Conservation (phyloP, 2,888 invertebrate species). For the Athalia circularis region DNA sequence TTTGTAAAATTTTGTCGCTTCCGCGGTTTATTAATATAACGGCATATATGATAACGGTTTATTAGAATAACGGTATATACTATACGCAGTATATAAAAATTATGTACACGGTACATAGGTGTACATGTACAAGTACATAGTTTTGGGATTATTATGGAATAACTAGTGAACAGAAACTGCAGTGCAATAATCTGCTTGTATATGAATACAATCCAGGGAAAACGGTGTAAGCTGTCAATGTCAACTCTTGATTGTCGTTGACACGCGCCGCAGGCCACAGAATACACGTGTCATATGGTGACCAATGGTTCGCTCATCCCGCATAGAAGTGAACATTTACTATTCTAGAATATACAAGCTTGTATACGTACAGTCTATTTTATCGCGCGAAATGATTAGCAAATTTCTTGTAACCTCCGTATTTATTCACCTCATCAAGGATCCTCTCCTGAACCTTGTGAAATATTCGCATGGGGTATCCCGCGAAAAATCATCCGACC, state of each 20-base stretch:
- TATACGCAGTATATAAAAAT: not conserved
- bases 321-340: slow-evolving; percentile 3
- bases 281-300: not conserved
- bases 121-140: not conserved
- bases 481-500: no score
- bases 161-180: not conserved
- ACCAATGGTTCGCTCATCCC: not conserved
- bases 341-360: no score
- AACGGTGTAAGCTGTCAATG: slow-evolving; percentile 10
- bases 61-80: no score
- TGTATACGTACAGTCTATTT: not conserved
- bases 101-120: not conserved
- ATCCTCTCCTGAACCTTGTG: no score
- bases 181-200: not conserved
- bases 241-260: slow-evolving; percentile 28
- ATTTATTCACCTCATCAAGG: no score
- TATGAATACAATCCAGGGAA: not conserved
- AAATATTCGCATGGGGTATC: no score
- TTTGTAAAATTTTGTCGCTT: no score
- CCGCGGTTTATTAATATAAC: no score
- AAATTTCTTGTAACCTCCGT: no score
- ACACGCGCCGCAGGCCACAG: not conserved
- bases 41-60: no score
- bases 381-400: no score
- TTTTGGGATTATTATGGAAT: no score